These are phyloP conservation scores for Phanerotoma sp. DNA, from an alignment of 2,888 invertebrate species.

Conservation along the genomic window DNA sequence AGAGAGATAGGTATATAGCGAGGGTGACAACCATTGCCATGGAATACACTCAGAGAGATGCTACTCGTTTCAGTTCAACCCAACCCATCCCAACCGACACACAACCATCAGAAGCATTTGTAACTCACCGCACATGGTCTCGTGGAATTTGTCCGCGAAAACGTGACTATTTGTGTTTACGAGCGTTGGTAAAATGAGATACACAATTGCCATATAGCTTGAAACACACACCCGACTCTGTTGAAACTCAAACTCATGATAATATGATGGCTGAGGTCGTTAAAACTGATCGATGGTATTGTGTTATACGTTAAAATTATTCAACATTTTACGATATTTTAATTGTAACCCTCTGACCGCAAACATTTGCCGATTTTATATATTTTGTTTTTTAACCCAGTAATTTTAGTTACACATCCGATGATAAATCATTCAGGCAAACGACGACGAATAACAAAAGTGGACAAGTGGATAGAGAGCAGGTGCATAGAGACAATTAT, in stretches of 20 bases:
- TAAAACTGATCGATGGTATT: slow-evolving; percentile 1
- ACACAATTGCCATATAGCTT: slow-evolving; percentile 5
- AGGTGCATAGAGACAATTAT: slow-evolving; percentile 44
- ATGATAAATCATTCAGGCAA: not conserved
- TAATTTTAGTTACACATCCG: not conserved
- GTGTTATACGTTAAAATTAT: not conserved
- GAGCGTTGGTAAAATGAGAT: slow-evolving; percentile 9
- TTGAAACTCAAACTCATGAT: not conserved
- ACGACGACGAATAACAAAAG: not conserved
- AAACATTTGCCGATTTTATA: not conserved
- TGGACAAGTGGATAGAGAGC: slow-evolving; percentile 26
- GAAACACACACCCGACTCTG: not conserved
- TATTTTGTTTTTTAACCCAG: not conserved
- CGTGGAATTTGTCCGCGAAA: slow-evolving; percentile 19
- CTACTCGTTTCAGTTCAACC: slow-evolving; percentile 25
- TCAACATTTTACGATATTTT: slow-evolving; percentile 7
- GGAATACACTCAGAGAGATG: slow-evolving; percentile 16
- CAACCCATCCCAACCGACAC: too few species aligned
- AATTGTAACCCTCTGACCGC: slow-evolving; percentile 11
- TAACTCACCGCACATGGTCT: slow-evolving; percentile 11
- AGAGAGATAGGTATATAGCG: not conserved
- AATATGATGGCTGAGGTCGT: slow-evolving; percentile 1
- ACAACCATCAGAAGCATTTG: slow-evolving; percentile 20
- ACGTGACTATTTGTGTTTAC: slow-evolving; percentile 15
- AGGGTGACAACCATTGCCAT: slow-evolving; percentile 9